Evolutionary conservation across 2,797 vertebrate genomes (phyloP).

Genomic region (Valencia hispanica): DNA sequence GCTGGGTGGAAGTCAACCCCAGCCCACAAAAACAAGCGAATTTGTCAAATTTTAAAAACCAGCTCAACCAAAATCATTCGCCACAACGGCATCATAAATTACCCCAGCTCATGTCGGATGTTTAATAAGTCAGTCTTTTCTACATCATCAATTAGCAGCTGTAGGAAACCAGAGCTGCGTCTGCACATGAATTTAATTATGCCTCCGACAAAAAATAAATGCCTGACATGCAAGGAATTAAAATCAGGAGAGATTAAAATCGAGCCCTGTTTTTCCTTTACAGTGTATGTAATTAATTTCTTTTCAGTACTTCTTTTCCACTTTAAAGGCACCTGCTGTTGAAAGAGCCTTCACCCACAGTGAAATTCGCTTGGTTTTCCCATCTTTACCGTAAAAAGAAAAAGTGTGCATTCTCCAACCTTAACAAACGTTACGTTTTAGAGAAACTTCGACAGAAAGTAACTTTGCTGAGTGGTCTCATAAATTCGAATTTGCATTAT

Average conservation of each 20-base stretch:
- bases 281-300: constrained; percentile 66
- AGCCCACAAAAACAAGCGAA: constrained; percentile 45
- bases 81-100: constrained; percentile 29
- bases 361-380: constrained; percentile 73
- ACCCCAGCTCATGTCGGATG: constrained; percentile 19
- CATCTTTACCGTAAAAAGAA: constrained; percentile 71
- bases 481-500: constrained; percentile 17
- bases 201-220: constrained; percentile 1
- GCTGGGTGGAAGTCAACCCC: constrained; percentile 30
- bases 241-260: constrained; percentile 26
- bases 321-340: constrained; percentile 50
- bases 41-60: constrained; percentile 39
- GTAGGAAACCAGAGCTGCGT: constrained; percentile 26
- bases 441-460: constrained; percentile 17
- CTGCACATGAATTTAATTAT: constrained; percentile 35
- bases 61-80: constrained; percentile 34
- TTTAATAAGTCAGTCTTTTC: constrained; percentile 39
- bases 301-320: constrained; percentile 37
- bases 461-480: constrained; percentile 3
- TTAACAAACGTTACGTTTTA: constrained; percentile 43
- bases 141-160: constrained; percentile 48
- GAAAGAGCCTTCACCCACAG: constrained; percentile 4
- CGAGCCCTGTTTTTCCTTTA: constrained; percentile 14
- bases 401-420: constrained; percentile 54
- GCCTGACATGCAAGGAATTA: constrained; percentile 13